Base-by-base conservation (phyloP, 2,888 invertebrate genomes). In the Netelia fuscicornis region DNA sequence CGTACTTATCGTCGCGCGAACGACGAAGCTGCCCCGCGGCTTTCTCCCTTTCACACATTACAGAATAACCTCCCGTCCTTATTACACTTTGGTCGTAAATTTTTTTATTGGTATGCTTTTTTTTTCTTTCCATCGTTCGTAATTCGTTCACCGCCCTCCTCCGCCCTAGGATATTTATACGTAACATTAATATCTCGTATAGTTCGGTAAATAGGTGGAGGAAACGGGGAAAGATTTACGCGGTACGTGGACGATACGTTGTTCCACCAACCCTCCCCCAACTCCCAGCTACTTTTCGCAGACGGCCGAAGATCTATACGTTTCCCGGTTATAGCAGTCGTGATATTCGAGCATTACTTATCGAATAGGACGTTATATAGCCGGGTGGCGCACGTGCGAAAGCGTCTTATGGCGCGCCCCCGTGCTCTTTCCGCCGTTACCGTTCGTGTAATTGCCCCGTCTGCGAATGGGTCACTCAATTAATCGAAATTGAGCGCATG, bases 321-420 rank as follows among this genome's bases (percentile, higher is more conserved):
- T 20, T 72, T 82, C 56, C 42, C 42, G 68, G 62, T 37, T 62
- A 64, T 52, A 80, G 37, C 37, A 37, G 78, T 85, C 87, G 86
- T 87, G 87, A 87, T 87, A 86, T 81, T 80, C 86, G 72, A 77
- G 78, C 87, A 84, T 86, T 86, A 86, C 83, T 86, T 86, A 87
- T 77, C 82, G 86, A 87, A 84, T 80, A 86, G 82, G 72, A 76
- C 83, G 86, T 74, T 85, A 71, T 62, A 78, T 84, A 67, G 71
- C 58, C 64, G 77, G 62, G 62, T 78, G 75, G 77, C 71, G 56
- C 37, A 6, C 77, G 74, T 37, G 79, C 64, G 68, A 60, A 74
- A 62, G 60, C 77, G 54, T 81, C 67, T 83, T 75, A 79, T 83
- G 76, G 83, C 81, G 42, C 79, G 62, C 78, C 81, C 54, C 25